These are phyloP conservation scores for Rhopilema esculentum DNA, from an alignment of 30 jellyfish, hydroid and myxozoan species.

Conservation along the genomic window DNA sequence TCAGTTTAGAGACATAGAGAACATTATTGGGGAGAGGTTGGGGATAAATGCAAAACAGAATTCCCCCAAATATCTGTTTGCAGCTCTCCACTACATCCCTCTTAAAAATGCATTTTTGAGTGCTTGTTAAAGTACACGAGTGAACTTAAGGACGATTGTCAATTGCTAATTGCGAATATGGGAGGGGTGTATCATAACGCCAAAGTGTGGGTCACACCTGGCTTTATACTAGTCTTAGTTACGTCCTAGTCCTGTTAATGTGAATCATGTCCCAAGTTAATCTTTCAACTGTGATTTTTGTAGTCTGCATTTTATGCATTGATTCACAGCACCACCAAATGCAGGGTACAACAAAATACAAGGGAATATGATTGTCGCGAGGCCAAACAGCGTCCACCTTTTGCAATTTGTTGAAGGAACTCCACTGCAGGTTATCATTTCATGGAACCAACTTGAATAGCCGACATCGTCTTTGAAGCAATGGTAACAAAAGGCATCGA, in stretches of 20 bases:
- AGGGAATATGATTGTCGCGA: slow-evolving; percentile 50
- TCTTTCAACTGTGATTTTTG: not conserved
- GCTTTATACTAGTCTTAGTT: too few relatives aligned
- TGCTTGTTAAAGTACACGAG: too few relatives aligned
- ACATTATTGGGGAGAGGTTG: too few relatives aligned
- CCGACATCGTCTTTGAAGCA: slow-evolving; percentile 92
- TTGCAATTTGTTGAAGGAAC: slow-evolving; percentile 16
- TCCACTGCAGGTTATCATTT: slow-evolving; percentile 44
- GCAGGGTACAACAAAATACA: slow-evolving; percentile 64
- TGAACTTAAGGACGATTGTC: too few relatives aligned
- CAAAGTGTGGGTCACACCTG: too few relatives aligned
- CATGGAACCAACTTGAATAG: slow-evolving; percentile 65
- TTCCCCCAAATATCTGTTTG: too few relatives aligned
- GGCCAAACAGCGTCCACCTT: slow-evolving; percentile 62
- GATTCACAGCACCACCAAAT: slow-evolving; percentile 50
- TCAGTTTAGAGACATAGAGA: too few relatives aligned
- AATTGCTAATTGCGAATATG: too few relatives aligned
- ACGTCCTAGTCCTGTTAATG: not conserved
- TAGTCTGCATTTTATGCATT: slow-evolving; percentile 52
- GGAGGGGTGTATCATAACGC: too few relatives aligned
- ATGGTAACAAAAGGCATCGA: slow-evolving; percentile 89
- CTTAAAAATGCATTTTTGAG: too few relatives aligned
- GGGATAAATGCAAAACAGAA: too few relatives aligned
- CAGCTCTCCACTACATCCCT: too few relatives aligned
- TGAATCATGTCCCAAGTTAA: not conserved